phyloP scores from a whole-genome alignment of 2,113 vertebrate species.

The Dascyllus trimaculatus region DNA sequence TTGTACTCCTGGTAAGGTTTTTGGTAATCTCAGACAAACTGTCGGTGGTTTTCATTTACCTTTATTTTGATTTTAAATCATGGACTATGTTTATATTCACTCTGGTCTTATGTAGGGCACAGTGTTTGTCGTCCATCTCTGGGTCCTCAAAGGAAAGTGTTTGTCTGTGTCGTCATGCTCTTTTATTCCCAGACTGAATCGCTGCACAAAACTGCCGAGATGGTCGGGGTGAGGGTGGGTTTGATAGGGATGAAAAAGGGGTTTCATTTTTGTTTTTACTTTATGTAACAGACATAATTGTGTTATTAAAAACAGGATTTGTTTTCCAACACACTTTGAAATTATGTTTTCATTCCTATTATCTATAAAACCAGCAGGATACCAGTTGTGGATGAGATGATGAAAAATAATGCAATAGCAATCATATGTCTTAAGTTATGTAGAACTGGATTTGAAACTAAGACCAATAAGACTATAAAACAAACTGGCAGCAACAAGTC shows the following conservation, averaged over 20 bases:
- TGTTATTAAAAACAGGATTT: slow-evolving; percentile 81
- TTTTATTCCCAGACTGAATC: slow-evolving; percentile 74
- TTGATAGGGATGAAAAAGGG: slow-evolving; percentile 76
- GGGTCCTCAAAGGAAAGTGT: slow-evolving; percentile 68
- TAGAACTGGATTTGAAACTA: too few relatives aligned
- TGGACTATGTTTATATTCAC: slow-evolving; percentile 67
- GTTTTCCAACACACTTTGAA: slow-evolving; percentile 74
- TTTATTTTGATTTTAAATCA: slow-evolving; percentile 69
- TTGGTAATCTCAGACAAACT: slow-evolving; percentile 48
- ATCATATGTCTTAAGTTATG: too few relatives aligned
- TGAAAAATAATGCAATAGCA: neutral
- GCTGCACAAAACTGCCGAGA: slow-evolving; percentile 79
- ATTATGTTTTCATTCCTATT: slow-evolving; percentile 36
- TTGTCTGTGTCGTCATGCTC: slow-evolving; percentile 68
- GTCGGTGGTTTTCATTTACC: slow-evolving; percentile 49
- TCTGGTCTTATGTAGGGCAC: slow-evolving; percentile 68
- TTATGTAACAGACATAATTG: slow-evolving; percentile 82
- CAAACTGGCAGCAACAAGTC: too few relatives aligned
- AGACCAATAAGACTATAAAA: too few relatives aligned
- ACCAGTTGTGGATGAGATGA: neutral
- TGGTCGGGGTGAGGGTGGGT: slow-evolving; percentile 77
- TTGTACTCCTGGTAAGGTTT: slow-evolving; percentile 56
- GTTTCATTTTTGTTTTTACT: slow-evolving; percentile 81
- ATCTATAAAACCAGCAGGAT: neutral
- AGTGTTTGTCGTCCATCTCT: slow-evolving; percentile 58